A percentile compares a stretch with the other conserved stretches of the same genome.
These are phyloP conservation scores for Notothenia coriiceps DNA, from an alignment of 2,113 vertebrate genomes.

Conservation along the genomic window DNA sequence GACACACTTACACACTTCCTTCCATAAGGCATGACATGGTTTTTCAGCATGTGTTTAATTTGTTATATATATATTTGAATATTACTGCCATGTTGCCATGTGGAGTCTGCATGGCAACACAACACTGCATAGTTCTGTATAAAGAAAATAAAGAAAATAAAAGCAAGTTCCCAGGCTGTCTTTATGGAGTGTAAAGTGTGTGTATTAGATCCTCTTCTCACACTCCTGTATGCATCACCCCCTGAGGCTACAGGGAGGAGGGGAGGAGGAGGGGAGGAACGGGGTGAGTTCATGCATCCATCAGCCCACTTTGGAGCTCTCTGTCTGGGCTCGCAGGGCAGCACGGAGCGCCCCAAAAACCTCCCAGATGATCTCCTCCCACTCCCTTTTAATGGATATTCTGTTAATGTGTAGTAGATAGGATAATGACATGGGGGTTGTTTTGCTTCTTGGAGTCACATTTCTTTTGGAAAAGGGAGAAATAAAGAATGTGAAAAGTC, in stretches of 20 bases:
- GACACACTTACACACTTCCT: background rate
- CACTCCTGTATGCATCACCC: conserved; percentile 27
- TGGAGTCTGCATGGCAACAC: conserved; percentile 1
- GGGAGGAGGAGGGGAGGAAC: background rate
- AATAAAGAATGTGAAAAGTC: background rate
- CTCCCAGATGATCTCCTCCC: conserved; percentile 1
- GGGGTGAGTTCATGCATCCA: conserved; percentile 18
- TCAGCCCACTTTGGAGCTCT: conserved; percentile 43
- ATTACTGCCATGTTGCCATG: background rate
- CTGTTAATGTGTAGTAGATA: conserved; percentile 8
- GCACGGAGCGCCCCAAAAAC: conserved; percentile 29
- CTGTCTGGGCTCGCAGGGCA: conserved; percentile 66
- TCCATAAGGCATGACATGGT: conserved; percentile 42
- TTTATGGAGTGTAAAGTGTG: conserved; percentile 47
- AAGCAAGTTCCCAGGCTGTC: conserved; percentile 59
- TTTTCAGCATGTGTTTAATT: conserved; percentile 4
- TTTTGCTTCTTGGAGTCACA: background rate
- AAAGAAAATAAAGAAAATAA: background rate
- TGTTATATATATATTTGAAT: background rate
- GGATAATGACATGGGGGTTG: background rate
- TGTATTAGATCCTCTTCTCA: conserved; percentile 51
- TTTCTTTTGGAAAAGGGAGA: background rate
- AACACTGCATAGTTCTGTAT: conserved; percentile 17
- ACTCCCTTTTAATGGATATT: background rate
- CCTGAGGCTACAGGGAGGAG: conserved; percentile 25